Conservation (phyloP, 1,140 invertebrate species). For the Coenobita brevimanus region DNA sequence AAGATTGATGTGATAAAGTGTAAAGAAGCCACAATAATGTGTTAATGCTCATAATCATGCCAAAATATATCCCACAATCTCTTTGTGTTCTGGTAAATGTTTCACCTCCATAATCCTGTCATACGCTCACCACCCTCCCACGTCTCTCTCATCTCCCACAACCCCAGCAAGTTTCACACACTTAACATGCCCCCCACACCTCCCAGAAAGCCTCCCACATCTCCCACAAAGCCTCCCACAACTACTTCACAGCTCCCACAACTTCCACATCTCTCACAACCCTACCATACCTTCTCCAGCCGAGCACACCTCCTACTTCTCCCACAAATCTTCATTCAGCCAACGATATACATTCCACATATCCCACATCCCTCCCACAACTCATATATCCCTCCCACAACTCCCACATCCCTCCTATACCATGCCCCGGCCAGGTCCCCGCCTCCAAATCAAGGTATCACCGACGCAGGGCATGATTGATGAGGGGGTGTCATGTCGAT, state of each 20-base stretch:
- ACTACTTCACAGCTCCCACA: not conserved
- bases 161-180: too few relatives aligned
- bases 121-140: not conserved
- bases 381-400: too few relatives aligned
- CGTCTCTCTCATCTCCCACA: too few relatives aligned
- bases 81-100: too few relatives aligned
- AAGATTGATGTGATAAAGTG: too few relatives aligned
- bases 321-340: too few relatives aligned
- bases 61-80: too few relatives aligned
- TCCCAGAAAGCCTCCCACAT: not conserved
- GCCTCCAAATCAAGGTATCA: slow-evolving; percentile 44
- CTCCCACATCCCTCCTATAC: not conserved
- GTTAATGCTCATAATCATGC: too few relatives aligned
- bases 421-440: not conserved
- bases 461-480: slow-evolving; percentile 13
- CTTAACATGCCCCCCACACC: too few relatives aligned
- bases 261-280: not conserved
- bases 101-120: too few relatives aligned
- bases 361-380: not conserved
- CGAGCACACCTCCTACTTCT: not conserved
- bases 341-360: too few relatives aligned
- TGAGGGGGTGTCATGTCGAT: slow-evolving; percentile 37
- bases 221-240: not conserved
- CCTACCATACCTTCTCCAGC: not conserved
- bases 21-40: too few relatives aligned